These are phyloP conservation scores for Leucopternis melanops DNA, from an alignment of 2,113 vertebrate genomes.

Conservation along the genomic window DNA sequence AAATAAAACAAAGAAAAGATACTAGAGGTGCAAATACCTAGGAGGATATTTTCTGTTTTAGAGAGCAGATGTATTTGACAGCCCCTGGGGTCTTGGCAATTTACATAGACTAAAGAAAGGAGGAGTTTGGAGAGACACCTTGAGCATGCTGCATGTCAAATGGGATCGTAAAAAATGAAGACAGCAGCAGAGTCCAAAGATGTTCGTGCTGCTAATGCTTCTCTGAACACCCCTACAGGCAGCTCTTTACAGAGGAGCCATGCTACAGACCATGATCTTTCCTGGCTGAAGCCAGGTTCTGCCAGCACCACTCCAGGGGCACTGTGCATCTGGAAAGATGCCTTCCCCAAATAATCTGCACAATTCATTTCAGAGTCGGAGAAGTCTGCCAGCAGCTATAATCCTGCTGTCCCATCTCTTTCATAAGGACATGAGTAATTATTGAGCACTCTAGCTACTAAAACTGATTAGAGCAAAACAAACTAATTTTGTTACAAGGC, in stretches of 20 bases:
- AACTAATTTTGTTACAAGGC: conserved; percentile 9
- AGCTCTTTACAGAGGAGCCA: neutral
- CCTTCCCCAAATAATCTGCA: neutral
- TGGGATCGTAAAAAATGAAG: neutral
- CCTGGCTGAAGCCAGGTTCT: neutral
- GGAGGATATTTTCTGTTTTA: neutral
- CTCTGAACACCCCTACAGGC: neutral
- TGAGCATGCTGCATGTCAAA: neutral
- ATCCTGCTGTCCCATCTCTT: neutral
- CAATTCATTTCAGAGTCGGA: neutral
- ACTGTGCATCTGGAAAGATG: neutral
- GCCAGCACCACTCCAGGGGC: neutral
- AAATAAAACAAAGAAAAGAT: neutral
- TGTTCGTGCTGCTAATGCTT: neutral
- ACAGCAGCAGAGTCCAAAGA: neutral
- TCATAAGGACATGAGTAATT: neutral
- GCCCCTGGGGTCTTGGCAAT: neutral
- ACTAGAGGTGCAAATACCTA: neutral
- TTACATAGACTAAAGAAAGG: neutral
- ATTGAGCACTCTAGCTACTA: neutral
- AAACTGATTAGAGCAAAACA: conserved; percentile 28
- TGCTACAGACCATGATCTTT: neutral
- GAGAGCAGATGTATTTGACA: neutral
- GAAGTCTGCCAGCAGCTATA: neutral
- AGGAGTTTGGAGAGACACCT: neutral